Conservation (phyloP, 1,140 invertebrate species). For the Cydia pomonella region DNA sequence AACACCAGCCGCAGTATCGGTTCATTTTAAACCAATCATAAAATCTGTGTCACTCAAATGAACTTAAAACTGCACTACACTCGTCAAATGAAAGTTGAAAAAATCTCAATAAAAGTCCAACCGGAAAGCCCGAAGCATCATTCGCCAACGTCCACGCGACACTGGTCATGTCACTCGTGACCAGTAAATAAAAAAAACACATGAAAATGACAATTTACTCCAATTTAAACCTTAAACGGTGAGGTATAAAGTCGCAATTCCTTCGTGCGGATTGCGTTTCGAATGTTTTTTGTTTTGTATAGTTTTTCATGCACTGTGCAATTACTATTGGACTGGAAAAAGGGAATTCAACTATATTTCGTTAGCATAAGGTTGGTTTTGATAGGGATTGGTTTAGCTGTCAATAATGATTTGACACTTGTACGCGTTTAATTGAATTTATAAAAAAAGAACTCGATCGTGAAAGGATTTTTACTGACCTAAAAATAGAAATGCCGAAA, state of each 20-base stretch:
- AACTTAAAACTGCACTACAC: neutral
- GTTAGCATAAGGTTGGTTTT: neutral
- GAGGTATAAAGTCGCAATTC: neutral
- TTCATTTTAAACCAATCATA: neutral
- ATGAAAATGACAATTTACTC: too few relatives aligned
- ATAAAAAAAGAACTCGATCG: neutral
- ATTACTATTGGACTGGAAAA: neutral
- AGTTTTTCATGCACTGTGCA: slow-evolving; percentile 8
- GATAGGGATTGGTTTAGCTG: neutral
- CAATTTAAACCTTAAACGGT: neutral
- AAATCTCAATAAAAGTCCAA: neutral
- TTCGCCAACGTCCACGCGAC: neutral
- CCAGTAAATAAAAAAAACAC: neutral
- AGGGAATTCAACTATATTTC: neutral
- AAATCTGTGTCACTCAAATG: neutral
- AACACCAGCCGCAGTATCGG: too few relatives aligned
- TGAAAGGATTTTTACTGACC: neutral
- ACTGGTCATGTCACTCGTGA: neutral
- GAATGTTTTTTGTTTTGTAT: neutral
- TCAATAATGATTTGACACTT: slow-evolving; percentile 4
- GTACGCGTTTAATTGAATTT: neutral
- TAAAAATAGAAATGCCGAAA: neutral
- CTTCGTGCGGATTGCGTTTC: neutral
- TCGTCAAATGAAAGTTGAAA: neutral
- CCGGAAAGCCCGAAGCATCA: neutral